Evolutionary conservation across 2,113 vertebrate species (phyloP).

Genomic region (Thryonomys swinderianus): DNA sequence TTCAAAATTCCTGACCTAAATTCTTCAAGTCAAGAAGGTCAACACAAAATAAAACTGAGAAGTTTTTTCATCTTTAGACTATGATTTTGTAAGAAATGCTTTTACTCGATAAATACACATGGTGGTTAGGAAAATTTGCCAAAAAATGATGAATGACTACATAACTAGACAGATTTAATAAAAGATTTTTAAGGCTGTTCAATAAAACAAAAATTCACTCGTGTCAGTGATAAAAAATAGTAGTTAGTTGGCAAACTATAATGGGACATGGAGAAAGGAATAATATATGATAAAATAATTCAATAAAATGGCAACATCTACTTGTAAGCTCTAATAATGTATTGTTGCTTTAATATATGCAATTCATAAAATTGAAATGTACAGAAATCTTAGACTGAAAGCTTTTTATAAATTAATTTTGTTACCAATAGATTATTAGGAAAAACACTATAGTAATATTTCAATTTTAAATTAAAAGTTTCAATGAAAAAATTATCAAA

Average conservation of each 20-base stretch:
- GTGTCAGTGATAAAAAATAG: constrained; percentile 13
- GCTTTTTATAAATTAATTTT: background rate
- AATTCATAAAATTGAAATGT: background rate
- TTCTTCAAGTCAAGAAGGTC: background rate
- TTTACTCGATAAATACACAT: background rate
- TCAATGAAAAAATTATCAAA: background rate
- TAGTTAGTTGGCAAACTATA: background rate
- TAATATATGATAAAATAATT: constrained; percentile 13
- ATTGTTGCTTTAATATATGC: constrained; percentile 4
- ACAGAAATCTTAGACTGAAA: background rate
- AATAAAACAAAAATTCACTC: background rate
- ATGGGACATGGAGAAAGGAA: background rate
- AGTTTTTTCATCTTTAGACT: background rate
- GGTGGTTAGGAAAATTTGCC: background rate
- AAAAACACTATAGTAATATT: background rate
- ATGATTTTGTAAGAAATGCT: background rate
- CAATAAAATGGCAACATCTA: background rate
- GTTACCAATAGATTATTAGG: background rate
- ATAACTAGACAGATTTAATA: background rate
- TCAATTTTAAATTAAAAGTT: constrained; percentile 5
- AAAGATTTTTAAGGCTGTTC: background rate
- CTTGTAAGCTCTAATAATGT: background rate
- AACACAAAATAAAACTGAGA: background rate
- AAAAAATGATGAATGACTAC: background rate
- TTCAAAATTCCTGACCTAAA: background rate